phyloP scores from a whole-genome alignment of 2,888 invertebrate genomes.

The Ormyrus pomaceus region DNA sequence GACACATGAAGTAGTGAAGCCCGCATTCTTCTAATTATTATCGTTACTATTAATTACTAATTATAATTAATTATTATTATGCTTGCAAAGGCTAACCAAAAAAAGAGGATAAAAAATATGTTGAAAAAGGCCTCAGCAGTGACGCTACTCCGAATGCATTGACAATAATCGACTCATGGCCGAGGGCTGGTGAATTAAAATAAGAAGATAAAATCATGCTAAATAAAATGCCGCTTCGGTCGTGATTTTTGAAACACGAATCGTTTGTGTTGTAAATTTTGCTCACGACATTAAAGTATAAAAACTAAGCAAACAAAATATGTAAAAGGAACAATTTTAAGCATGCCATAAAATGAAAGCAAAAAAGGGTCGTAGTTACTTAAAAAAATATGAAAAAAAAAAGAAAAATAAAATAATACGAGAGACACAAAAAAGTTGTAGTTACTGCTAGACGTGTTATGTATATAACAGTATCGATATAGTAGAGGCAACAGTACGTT shows the following conservation, averaged over 20 bases:
- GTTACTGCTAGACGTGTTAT: slow-evolving; percentile 72
- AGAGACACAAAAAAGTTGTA: slow-evolving; percentile 62
- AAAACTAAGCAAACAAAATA: slow-evolving; percentile 34
- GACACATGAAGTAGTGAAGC: slow-evolving; percentile 26
- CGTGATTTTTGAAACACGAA: slow-evolving; percentile 26
- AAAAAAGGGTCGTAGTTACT: slow-evolving; percentile 62
- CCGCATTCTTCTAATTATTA: slow-evolving; percentile 44
- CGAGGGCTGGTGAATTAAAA: slow-evolving; percentile 42
- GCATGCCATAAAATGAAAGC: slow-evolving; percentile 56
- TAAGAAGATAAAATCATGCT: slow-evolving; percentile 26
- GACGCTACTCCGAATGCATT: slow-evolving; percentile 73
- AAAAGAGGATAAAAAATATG: slow-evolving; percentile 35
- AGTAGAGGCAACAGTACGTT: slow-evolving; percentile 59
- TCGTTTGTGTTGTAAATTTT: slow-evolving; percentile 46
- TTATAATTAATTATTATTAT: slow-evolving; percentile 49
- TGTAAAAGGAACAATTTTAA: slow-evolving; percentile 34
- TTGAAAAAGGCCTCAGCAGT: slow-evolving; percentile 62
- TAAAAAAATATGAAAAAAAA: slow-evolving; percentile 27
- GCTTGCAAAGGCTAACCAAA: slow-evolving; percentile 41
- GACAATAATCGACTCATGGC: slow-evolving; percentile 68
- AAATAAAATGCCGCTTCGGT: slow-evolving; percentile 34
- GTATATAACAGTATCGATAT: slow-evolving; percentile 67
- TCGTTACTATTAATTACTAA: slow-evolving; percentile 44
- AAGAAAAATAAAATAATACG: slow-evolving; percentile 29
- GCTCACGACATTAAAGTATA: slow-evolving; percentile 17